These are phyloP conservation scores for Myrmophylax atrothorax DNA, from an alignment of 2,113 vertebrate species.

Conservation along the genomic window DNA sequence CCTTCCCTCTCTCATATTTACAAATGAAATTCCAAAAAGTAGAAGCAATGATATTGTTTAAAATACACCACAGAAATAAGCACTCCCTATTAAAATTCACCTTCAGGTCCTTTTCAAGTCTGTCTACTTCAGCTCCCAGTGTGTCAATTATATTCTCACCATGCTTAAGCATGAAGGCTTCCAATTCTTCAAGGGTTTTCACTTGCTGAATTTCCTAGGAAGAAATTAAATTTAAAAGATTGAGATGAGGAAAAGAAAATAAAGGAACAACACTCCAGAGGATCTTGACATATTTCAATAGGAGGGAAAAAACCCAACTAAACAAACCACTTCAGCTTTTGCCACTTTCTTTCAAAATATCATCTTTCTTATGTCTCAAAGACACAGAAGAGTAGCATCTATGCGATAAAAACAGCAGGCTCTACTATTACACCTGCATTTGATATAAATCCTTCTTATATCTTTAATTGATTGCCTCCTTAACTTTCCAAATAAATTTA, in stretches of 20 bases:
- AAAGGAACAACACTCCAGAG: neutral
- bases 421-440: neutral
- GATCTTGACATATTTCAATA: neutral
- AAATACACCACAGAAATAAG: neutral
- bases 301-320: neutral
- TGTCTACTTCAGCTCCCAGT: conserved; percentile 94
- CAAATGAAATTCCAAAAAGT: neutral
- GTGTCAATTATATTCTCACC: conserved; percentile 98
- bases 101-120: conserved; percentile 96
- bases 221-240: conserved; percentile 20
- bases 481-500: neutral
- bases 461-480: neutral
- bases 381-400: neutral
- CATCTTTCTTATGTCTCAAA: neutral
- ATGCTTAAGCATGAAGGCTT: conserved; percentile 97
- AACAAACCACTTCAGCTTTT: neutral
- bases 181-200: conserved; percentile 93
- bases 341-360: neutral
- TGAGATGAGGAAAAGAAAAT: neutral
- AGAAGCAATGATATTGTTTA: neutral
- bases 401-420: neutral
- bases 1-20: neutral
- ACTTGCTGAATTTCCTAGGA: conserved; percentile 95
- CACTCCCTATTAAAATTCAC: conserved; percentile 65
- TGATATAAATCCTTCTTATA: neutral